Percentiles rank a stretch among this genome's conserved stretches.
These are phyloP conservation scores for Ephydatia muelleri DNA, from an alignment of 37 sponge, comb jelly and placozoan species.

Conservation along the genomic window DNA sequence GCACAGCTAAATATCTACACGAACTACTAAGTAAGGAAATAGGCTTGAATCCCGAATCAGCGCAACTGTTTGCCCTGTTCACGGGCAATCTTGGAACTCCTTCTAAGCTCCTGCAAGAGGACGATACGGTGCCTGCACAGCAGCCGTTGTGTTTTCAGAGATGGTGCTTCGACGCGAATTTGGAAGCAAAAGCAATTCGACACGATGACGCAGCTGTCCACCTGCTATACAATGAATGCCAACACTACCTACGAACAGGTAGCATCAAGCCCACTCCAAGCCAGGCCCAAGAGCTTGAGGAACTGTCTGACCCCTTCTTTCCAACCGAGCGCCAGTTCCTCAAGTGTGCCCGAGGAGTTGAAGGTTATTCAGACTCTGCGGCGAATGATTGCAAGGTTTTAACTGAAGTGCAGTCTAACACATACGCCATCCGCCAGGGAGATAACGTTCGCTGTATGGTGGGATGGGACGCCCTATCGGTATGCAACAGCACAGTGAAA, in stretches of 20 bases:
- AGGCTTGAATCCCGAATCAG: constrained; percentile 5
- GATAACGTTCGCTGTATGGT: not conserved
- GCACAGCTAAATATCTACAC: not conserved
- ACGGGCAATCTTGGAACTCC: constrained; percentile 11
- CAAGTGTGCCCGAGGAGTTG: constrained; percentile 5
- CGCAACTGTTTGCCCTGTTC: constrained; percentile 24
- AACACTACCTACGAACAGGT: not conserved
- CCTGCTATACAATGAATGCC: constrained; percentile 29
- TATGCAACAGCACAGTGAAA: not conserved
- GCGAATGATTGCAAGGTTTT: not conserved
- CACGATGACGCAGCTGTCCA: constrained; percentile 38
- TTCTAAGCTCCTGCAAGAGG: not conserved
- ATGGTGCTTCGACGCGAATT: constrained; percentile 15
- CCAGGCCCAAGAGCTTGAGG: constrained; percentile 24
- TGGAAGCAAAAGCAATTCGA: constrained; percentile 17
- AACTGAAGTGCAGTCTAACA: constrained; percentile 3
- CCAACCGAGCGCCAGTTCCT: constrained; percentile 59
- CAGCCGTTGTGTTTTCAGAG: constrained; percentile 2
- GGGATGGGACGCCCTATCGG: not conserved
- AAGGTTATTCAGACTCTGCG: not conserved
- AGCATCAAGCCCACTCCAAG: not conserved
- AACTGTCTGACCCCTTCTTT: constrained; percentile 42
- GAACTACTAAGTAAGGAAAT: constrained; percentile 3
- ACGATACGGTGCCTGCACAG: not conserved
- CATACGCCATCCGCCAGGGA: not conserved